phyloP scores from a whole-genome alignment of 37 sponge, comb jelly and placozoan genomes.

The Halisarca cf. caerulea region DNA sequence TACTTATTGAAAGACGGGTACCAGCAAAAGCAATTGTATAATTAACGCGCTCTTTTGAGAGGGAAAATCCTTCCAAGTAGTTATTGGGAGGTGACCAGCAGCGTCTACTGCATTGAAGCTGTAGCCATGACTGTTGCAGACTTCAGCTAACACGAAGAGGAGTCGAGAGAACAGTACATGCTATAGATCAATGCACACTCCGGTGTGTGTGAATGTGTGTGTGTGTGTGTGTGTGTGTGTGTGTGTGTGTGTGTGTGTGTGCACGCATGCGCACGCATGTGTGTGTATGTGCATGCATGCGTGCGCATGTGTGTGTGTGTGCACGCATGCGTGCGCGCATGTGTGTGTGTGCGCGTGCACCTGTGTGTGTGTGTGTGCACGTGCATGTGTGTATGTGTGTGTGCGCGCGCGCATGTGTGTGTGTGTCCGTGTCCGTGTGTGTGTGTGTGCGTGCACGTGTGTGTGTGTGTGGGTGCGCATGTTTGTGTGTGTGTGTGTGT shows the following conservation, averaged over 20 bases:
- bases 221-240: slow-evolving; percentile 19
- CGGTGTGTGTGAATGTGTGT: not conserved
- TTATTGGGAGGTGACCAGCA: too few relatives aligned
- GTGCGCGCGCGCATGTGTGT: not conserved
- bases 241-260: not conserved
- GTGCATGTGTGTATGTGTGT: not conserved
- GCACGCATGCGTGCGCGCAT: not conserved
- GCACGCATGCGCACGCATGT: not conserved
- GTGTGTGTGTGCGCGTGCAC: not conserved
- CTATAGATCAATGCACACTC: too few relatives aligned
- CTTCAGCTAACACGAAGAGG: too few relatives aligned
- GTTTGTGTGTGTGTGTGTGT: slow-evolving; percentile 22
- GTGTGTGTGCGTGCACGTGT: not conserved
- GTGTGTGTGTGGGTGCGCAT: slow-evolving; percentile 10
- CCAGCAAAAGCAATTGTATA: too few relatives aligned
- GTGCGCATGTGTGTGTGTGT: slow-evolving; percentile 1
- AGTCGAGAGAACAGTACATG: too few relatives aligned
- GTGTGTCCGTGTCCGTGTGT: slow-evolving; percentile 6
- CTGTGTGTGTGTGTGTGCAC: not conserved
- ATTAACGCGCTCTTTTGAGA: too few relatives aligned
- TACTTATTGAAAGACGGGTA: too few relatives aligned
- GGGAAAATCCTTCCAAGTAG: too few relatives aligned
- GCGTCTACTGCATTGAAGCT: too few relatives aligned
- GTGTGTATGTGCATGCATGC: slow-evolving; percentile 1
- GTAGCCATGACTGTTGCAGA: too few relatives aligned